Evolutionary conservation across 1,140 invertebrate species (phyloP), one percentile per base, ranked within the genome.

Genomic region (Drosophila nannoptera): DNA sequence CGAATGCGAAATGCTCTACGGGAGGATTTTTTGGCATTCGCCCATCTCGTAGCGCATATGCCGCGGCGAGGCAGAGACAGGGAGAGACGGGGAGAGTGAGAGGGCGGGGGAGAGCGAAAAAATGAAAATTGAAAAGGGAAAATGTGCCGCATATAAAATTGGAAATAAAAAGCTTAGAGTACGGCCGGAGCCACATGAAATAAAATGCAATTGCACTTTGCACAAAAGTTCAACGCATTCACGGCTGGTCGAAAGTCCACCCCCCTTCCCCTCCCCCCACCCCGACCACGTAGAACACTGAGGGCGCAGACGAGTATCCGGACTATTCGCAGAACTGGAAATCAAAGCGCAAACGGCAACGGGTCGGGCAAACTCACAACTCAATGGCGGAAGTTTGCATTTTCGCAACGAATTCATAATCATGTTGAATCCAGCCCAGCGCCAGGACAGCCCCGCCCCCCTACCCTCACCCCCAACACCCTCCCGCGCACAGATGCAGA

Each of bases 151-250:
- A 84, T 73, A 83, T 72, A 67, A 83, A 78, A 76, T 49, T 66
- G 32, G 32, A 61, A 69, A 68, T 53, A 67, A 68, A 66, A 61
- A 60, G 62, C 58, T 67, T 33, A 69, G 76, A 55, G 58, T 36
- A 69, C 32, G 48, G 14, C 16, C 16, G 49, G 22, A 50, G 56
- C 55, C 64, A 61, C 50, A 59, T 73, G 76, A 71, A 80, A 86
- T 78, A 87, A 86, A 86, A 86, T 86, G 82, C 81, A 86, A 86
- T 87, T 86, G 82, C 82, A 86, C 81, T 86, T 87, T 81, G 69
- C 81, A 87, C 81, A 87, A 86, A 86, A 86, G 81, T 86, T 86
- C 81, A 86, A 87, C 81, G 81, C 81, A 86, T 86, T 87, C 81
- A 87, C 62, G 61, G 62, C 73, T 83, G 54, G 60, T 55, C 62